Evolutionary conservation across 1,140 invertebrate genomes (phyloP).

Genomic region (Pseudomyrmex cubaensis): DNA sequence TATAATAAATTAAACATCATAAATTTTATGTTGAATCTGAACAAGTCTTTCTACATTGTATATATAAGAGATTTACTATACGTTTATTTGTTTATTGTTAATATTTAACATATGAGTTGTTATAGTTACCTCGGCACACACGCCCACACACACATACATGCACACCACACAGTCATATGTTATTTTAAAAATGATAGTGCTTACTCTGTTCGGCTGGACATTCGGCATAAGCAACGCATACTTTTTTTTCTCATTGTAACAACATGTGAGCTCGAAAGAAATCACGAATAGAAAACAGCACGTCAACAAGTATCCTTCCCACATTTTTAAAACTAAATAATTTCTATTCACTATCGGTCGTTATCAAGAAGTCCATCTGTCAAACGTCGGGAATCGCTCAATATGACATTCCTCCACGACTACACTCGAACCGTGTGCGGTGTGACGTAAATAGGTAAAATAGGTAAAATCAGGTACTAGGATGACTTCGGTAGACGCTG

Average conservation of each 20-base stretch:
- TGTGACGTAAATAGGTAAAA: constrained; percentile 50
- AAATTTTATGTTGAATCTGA: too few relatives aligned
- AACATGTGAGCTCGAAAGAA: constrained; percentile 68
- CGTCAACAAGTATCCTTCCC: not conserved
- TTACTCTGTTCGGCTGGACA: constrained; percentile 89
- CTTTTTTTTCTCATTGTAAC: constrained; percentile 77
- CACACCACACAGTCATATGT: too few relatives aligned
- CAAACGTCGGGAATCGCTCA: constrained; percentile 65
- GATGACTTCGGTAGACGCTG: constrained; percentile 18
- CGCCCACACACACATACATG: too few relatives aligned
- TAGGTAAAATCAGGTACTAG: too few relatives aligned
- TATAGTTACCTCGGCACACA: too few relatives aligned
- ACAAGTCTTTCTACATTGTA: too few relatives aligned
- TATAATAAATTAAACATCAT: too few relatives aligned
- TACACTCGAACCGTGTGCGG: constrained; percentile 15
- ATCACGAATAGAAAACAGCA: constrained; percentile 59
- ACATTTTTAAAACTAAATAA: constrained; percentile 43
- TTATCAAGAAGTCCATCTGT: constrained; percentile 27
- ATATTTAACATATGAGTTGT: too few relatives aligned
- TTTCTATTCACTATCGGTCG: not conserved
- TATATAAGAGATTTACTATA: too few relatives aligned
- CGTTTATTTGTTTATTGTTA: too few relatives aligned
- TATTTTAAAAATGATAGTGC: constrained; percentile 62
- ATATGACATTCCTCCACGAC: constrained; percentile 29
- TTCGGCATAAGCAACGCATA: constrained; percentile 90